Percentiles rank a stretch among this genome's conserved stretches.
These are phyloP conservation scores for Stenoptilia bipunctidactyla DNA, from an alignment of 2,888 invertebrate species.

Conservation along the genomic window DNA sequence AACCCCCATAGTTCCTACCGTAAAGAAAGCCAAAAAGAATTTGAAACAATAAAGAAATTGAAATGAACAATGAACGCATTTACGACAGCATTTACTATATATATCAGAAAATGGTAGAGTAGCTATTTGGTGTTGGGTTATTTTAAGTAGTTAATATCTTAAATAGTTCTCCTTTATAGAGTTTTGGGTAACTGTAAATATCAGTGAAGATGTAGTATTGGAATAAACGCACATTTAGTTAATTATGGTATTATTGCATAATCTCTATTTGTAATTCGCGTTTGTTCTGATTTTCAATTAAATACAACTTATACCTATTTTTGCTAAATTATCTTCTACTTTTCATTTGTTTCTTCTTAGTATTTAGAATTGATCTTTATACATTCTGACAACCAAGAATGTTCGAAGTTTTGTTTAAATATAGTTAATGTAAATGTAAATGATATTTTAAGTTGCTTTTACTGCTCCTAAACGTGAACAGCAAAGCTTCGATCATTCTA, in stretches of 20 bases:
- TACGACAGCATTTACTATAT: constrained; percentile 9
- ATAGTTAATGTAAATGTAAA: too few relatives aligned
- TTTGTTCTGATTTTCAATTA: too few relatives aligned
- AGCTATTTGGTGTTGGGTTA: constrained; percentile 11
- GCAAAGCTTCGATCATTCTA: not conserved
- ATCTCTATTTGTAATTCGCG: too few relatives aligned
- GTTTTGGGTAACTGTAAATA: constrained; percentile 36
- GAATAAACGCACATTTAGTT: constrained; percentile 1
- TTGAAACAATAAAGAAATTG: not conserved
- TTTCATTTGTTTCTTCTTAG: too few relatives aligned
- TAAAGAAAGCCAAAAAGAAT: constrained; percentile 3
- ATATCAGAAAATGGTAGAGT: not conserved
- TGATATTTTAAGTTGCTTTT: too few relatives aligned
- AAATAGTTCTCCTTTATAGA: not conserved
- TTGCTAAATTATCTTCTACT: too few relatives aligned
- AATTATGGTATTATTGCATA: too few relatives aligned
- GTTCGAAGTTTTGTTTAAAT: too few relatives aligned
- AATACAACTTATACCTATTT: too few relatives aligned
- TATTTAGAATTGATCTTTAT: too few relatives aligned
- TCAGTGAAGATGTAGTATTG: constrained; percentile 33
- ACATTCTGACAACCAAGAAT: too few relatives aligned
- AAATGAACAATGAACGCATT: constrained; percentile 7
- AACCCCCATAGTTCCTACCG: not conserved
- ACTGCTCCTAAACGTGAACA: too few relatives aligned
- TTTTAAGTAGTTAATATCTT: constrained; percentile 1